Conservation (phyloP, 2,888 invertebrate species). For the Aleiodes leptofemur region DNA sequence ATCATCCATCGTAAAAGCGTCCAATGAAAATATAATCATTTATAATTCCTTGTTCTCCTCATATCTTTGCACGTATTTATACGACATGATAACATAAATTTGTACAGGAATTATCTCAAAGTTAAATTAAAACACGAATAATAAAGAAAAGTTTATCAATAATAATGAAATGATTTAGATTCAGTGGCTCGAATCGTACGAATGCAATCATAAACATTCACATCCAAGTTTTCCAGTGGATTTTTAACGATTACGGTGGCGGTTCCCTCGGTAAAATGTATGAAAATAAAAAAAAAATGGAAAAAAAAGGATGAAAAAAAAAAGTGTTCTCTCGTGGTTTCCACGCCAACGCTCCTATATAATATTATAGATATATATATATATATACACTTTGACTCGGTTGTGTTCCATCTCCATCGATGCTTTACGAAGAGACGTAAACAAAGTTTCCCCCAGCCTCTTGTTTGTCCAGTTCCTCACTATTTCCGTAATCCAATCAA, state of each 20-base stretch:
- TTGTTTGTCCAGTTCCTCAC: constrained; percentile 1
- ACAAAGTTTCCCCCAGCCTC: constrained; percentile 21
- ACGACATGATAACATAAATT: not conserved
- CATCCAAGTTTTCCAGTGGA: constrained; percentile 10
- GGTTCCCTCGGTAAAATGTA: not conserved
- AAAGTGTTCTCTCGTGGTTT: constrained; percentile 41
- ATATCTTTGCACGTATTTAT: not conserved
- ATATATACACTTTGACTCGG: not conserved
- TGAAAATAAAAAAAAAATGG: constrained; percentile 23
- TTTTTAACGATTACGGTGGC: constrained; percentile 38
- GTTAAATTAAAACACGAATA: no score
- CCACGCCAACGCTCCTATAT: constrained; percentile 16
- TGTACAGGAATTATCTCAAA: no score
- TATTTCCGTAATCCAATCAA: constrained; percentile 15
- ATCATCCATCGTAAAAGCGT: no score
- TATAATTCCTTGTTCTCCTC: not conserved
- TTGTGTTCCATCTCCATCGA: constrained; percentile 11
- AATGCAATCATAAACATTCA: constrained; percentile 40
- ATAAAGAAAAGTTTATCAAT: no score
- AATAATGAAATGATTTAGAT: constrained; percentile 39
- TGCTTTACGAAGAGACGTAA: constrained; percentile 4
- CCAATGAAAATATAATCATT: no score
- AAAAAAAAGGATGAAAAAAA: constrained; percentile 41
- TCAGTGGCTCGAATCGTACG: constrained; percentile 45
- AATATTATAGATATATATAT: not conserved